These are phyloP conservation scores for Drosophila malerkotliana DNA, from an alignment of 1,140 invertebrate species.

Conservation along the genomic window DNA sequence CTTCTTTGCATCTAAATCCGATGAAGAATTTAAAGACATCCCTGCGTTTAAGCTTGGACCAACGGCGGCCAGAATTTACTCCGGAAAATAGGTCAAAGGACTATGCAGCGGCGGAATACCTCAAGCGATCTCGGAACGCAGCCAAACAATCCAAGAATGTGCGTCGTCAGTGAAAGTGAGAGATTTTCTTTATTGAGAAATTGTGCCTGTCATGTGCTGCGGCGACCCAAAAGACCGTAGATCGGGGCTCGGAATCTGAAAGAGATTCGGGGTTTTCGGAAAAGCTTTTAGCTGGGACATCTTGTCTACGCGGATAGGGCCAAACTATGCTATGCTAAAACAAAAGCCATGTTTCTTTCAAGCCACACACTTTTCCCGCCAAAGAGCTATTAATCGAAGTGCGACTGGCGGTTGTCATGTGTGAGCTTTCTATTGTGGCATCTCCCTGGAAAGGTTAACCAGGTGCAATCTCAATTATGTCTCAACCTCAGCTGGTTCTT, in stretches of 20 bases:
- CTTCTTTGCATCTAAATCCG: constrained; percentile 35
- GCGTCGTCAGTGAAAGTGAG: constrained; percentile 57
- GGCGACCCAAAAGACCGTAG: constrained; percentile 1
- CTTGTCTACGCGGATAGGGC: constrained; percentile 22
- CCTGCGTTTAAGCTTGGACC: neutral
- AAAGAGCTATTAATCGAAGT: constrained; percentile 34
- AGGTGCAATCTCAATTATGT: neutral
- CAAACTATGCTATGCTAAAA: constrained; percentile 52
- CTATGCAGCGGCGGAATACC: constrained; percentile 1
- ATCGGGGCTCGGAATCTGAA: constrained; percentile 15
- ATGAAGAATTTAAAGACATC: constrained; percentile 1
- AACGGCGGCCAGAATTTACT: neutral
- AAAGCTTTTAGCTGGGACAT: constrained; percentile 72
- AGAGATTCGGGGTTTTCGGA: constrained; percentile 21
- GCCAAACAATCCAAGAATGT: constrained; percentile 34
- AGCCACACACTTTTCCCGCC: constrained; percentile 20
- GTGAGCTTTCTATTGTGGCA: constrained; percentile 40
- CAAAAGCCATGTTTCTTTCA: constrained; percentile 66
- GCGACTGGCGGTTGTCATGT: constrained; percentile 10
- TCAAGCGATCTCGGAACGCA: neutral
- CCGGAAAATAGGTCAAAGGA: neutral
- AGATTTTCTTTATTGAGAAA: constrained; percentile 24
- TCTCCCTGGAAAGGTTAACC: constrained; percentile 1
- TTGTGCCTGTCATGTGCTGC: constrained; percentile 26
- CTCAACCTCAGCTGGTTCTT: neutral